Conservation (phyloP, 2,113 vertebrate species). For the Lanius ludovicianus region DNA sequence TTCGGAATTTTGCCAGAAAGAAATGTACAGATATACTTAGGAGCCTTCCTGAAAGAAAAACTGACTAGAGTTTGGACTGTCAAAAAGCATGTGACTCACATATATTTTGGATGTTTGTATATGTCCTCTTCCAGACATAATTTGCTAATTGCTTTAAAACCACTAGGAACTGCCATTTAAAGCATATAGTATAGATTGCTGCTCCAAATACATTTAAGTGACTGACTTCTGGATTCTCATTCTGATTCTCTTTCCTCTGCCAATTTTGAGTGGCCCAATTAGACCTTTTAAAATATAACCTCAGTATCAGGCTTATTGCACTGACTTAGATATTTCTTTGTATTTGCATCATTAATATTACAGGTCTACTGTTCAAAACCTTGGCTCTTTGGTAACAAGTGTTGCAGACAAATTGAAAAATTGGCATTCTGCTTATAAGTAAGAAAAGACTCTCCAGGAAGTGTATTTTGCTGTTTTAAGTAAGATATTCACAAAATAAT, state of each 20-base stretch:
- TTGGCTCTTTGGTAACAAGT: neutral
- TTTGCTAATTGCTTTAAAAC: neutral
- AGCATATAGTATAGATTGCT: neutral
- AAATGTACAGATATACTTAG: accelerated
- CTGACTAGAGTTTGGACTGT: neutral
- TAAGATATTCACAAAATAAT: neutral
- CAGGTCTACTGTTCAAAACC: neutral
- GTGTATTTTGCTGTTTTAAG: neutral
- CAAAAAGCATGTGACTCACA: accelerated
- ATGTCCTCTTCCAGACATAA: neutral
- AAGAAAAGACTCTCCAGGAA: neutral
- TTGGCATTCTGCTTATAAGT: neutral
- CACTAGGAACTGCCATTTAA: neutral
- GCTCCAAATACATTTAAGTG: neutral
- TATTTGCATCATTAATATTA: neutral
- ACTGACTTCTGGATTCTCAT: neutral
- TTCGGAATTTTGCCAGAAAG: neutral
- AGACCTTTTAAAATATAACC: neutral
- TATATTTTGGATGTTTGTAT: accelerated
- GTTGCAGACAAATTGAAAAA: neutral
- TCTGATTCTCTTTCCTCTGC: neutral
- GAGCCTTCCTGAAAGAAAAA: neutral
- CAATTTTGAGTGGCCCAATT: neutral
- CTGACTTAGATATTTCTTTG: neutral
- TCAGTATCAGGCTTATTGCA: neutral